These are phyloP conservation scores for Cyphomyrus discorhynchus DNA, from an alignment of 2,113 vertebrate genomes.

Conservation along the genomic window DNA sequence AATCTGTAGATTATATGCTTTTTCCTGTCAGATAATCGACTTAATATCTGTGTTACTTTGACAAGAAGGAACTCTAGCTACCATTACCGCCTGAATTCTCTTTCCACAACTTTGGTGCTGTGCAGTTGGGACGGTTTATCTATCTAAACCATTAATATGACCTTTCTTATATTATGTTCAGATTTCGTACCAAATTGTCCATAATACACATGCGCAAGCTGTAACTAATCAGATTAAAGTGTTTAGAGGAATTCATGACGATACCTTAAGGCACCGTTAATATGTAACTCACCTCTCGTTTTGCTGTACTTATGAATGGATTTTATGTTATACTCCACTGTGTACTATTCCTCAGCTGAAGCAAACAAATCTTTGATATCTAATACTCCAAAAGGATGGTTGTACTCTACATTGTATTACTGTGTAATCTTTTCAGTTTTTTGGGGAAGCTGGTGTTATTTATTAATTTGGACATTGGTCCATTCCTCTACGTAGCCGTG, in stretches of 20 bases:
- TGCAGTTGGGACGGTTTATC: background rate
- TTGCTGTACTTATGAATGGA: background rate
- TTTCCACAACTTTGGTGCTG: background rate
- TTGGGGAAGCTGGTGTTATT: background rate
- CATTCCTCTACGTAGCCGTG: conserved; percentile 60
- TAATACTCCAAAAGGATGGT: background rate
- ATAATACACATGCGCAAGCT: background rate
- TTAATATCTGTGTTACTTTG: background rate
- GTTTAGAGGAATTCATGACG: background rate
- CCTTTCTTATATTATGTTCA: background rate
- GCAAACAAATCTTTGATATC: background rate
- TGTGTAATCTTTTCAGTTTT: background rate
- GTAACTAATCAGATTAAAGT: background rate
- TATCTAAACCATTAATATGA: background rate
- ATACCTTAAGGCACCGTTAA: background rate
- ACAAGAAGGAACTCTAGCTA: background rate
- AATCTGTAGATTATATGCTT: background rate
- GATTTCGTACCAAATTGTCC: background rate
- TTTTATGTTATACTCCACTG: background rate
- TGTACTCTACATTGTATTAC: background rate
- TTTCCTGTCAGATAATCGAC: background rate
- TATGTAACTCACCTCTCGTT: background rate
- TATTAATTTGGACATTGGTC: background rate
- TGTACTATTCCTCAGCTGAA: background rate
- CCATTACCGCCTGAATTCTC: background rate